Evolutionary conservation across 2,888 invertebrate genomes (phyloP).

Genomic region (Parnassius mnemosyne): DNA sequence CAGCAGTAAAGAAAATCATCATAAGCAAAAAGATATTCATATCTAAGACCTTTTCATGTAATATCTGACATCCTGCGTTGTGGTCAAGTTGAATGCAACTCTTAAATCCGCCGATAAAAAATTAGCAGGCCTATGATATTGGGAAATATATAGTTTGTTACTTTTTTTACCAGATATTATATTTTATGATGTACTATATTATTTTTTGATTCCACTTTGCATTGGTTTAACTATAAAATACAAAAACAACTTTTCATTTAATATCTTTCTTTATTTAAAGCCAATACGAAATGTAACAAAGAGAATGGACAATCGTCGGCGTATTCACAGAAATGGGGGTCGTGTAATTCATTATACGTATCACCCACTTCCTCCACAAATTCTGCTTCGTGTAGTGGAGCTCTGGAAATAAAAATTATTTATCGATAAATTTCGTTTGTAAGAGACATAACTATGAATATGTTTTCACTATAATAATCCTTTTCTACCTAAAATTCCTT

Average conservation of each 20-base stretch:
- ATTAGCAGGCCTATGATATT: too few species aligned
- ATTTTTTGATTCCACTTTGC: too few species aligned
- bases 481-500: too few species aligned
- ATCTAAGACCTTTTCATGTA: too few species aligned
- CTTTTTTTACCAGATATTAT: too few species aligned
- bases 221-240: neutral
- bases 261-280: constrained; percentile 51
- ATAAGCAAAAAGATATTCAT: too few species aligned
- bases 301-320: constrained; percentile 59
- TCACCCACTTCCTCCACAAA: constrained; percentile 54
- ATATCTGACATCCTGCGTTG: too few species aligned
- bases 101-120: too few species aligned
- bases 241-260: neutral
- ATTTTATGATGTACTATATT: too few species aligned
- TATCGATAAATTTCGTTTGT: constrained; percentile 6
- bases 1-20: too few species aligned
- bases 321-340: constrained; percentile 52
- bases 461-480: neutral
- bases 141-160: too few species aligned
- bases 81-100: too few species aligned
- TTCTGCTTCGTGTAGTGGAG: constrained; percentile 52
- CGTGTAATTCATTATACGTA: constrained; percentile 50
- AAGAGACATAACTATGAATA: neutral
- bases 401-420: constrained; percentile 44
- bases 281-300: constrained; percentile 50